A percentile compares a stretch with the other conserved stretches of the same genome.
Evolutionary conservation across 2,797 vertebrate species (phyloP).

Genomic region (Epinephelus awoara): DNA sequence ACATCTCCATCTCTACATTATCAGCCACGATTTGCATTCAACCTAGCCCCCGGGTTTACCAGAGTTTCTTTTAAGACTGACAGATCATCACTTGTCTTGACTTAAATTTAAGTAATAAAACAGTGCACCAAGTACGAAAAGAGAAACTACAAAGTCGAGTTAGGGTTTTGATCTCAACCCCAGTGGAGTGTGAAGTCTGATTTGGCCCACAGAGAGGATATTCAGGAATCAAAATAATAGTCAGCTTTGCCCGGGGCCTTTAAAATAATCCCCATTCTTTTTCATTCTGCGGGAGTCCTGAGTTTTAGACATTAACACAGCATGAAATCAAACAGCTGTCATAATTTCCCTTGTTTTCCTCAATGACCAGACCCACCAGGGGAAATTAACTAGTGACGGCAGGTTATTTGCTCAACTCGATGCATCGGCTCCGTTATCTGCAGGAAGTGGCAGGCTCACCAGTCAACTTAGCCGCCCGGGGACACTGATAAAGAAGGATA

Average conservation of each 20-base stretch:
- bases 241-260: slow-evolving; percentile 44
- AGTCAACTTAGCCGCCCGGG: slow-evolving; percentile 38
- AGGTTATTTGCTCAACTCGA: slow-evolving; percentile 45
- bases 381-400: slow-evolving; percentile 54
- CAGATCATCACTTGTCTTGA: slow-evolving; percentile 35
- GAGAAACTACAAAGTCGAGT: slow-evolving; percentile 51
- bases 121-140: background rate
- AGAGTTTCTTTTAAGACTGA: slow-evolving; percentile 26
- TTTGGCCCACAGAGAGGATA: slow-evolving; percentile 50
- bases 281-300: slow-evolving; percentile 43
- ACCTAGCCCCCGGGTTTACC: slow-evolving; percentile 11
- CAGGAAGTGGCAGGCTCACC: slow-evolving; percentile 39
- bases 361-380: slow-evolving; percentile 48
- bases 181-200: slow-evolving; percentile 45
- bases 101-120: slow-evolving; percentile 40
- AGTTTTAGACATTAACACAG: slow-evolving; percentile 41
- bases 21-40: slow-evolving; percentile 46
- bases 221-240: slow-evolving; percentile 64
- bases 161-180: slow-evolving; percentile 62
- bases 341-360: slow-evolving; percentile 59
- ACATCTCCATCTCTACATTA: slow-evolving; percentile 16
- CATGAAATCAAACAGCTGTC: slow-evolving; percentile 58
- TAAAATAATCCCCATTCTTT: slow-evolving; percentile 54
- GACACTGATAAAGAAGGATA: slow-evolving; percentile 31
- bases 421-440: slow-evolving; percentile 53